Percentiles rank a stretch among this genome's conserved stretches.
Conservation (phyloP, 2,113 vertebrate genomes). For the Scartelaos histophorus region DNA sequence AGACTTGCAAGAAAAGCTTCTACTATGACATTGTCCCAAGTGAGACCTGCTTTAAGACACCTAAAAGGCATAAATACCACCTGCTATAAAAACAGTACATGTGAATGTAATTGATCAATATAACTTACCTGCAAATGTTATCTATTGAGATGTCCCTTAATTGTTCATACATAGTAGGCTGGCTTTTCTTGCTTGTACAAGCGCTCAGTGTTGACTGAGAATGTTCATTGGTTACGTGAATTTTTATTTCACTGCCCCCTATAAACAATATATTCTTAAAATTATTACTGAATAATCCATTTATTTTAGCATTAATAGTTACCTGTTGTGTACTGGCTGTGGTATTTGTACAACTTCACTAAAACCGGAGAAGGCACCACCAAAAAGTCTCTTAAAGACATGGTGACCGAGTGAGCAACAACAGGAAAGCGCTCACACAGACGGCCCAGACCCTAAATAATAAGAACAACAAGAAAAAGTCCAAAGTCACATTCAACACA, state of each 20-base stretch:
- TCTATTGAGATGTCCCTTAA: conserved; percentile 97
- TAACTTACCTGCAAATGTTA: conserved; percentile 92
- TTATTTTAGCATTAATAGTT: conserved; percentile 3
- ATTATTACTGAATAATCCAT: background rate
- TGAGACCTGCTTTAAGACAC: conserved; percentile 92
- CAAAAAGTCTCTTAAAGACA: conserved; percentile 91
- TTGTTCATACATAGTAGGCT: conserved; percentile 97
- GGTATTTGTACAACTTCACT: conserved; percentile 97
- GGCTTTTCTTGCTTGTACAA: conserved; percentile 83
- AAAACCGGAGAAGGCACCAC: conserved; percentile 96
- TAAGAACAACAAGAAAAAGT: background rate
- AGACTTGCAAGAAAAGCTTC: conserved; percentile 97
- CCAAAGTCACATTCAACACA: background rate
- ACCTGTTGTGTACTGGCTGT: conserved; percentile 93
- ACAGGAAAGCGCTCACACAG: conserved; percentile 95
- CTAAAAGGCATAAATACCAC: conserved; percentile 60
- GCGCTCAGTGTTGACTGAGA: conserved; percentile 89
- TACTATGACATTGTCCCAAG: conserved; percentile 91
- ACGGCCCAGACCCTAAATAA: conserved; percentile 87
- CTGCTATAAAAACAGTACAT: background rate
- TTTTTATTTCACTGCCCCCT: conserved; percentile 92
- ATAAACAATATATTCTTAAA: background rate
- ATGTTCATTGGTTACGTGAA: conserved; percentile 94
- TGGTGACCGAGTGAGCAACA: conserved; percentile 94
- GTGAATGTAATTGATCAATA: background rate